Evolutionary conservation across 2,888 invertebrate genomes (phyloP).

Genomic region (Eucera pruinosa): DNA sequence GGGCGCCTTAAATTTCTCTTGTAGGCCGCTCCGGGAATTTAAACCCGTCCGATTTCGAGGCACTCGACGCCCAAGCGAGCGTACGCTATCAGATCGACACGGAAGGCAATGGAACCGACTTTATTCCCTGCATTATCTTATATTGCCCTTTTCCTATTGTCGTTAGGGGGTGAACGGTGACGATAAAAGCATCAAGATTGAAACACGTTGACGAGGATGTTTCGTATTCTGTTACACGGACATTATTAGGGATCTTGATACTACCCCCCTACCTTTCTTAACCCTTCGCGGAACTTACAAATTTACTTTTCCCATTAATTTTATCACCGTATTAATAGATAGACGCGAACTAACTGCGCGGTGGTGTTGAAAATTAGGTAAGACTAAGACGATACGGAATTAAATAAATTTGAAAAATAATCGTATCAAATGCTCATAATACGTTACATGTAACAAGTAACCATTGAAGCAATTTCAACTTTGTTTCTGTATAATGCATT

Average conservation of each 20-base stretch:
- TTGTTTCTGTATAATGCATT: too few relatives aligned
- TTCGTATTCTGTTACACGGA: not conserved
- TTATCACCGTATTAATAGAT: too few relatives aligned
- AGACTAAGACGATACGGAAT: too few relatives aligned
- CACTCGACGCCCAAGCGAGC: conserved; percentile 35
- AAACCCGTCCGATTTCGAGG: conserved; percentile 54
- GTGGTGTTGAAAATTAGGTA: too few relatives aligned
- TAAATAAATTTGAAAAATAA: too few relatives aligned
- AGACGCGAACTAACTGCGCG: too few relatives aligned
- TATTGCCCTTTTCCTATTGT: conserved; percentile 21
- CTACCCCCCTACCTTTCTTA: too few relatives aligned
- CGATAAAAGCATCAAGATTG: conserved; percentile 29
- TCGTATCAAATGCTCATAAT: too few relatives aligned
- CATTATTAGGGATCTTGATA: not conserved
- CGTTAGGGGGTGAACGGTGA: not conserved
- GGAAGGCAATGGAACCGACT: conserved; percentile 50
- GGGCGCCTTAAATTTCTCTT: conserved; percentile 63
- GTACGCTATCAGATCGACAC: conserved; percentile 53
- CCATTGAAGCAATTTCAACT: too few relatives aligned
- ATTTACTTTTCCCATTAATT: too few relatives aligned
- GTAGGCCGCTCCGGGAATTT: conserved; percentile 56
- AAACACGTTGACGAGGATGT: conserved; percentile 11
- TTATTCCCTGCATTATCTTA: conserved; percentile 40
- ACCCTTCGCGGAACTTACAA: too few relatives aligned
- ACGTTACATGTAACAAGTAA: too few relatives aligned